These are phyloP conservation scores for Sinocyclocheilus grahami DNA, from an alignment of 2,113 vertebrate genomes.

Conservation along the genomic window DNA sequence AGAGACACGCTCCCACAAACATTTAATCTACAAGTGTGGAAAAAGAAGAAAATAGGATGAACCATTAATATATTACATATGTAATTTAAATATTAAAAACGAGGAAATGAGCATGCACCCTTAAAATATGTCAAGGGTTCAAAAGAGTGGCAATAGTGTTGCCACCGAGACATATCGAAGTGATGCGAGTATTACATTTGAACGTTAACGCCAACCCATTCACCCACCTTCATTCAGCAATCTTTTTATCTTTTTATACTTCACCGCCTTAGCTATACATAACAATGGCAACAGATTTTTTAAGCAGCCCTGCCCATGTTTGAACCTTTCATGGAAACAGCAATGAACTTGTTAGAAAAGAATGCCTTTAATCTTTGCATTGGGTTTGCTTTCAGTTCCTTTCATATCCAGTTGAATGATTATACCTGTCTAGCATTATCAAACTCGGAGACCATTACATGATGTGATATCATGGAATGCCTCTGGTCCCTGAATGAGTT, in stretches of 20 bases:
- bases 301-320: background rate
- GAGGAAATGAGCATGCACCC: background rate
- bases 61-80: background rate
- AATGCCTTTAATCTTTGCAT: background rate
- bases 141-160: background rate
- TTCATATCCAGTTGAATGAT: background rate
- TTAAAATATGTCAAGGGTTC: background rate
- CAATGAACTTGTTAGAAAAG: background rate
- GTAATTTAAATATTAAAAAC: background rate
- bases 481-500: background rate
- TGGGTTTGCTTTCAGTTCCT: background rate
- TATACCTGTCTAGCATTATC: background rate
- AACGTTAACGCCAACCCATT: background rate
- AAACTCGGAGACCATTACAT: background rate
- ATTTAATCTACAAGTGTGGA: constrained; percentile 8
- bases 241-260: background rate
- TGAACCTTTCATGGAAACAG: background rate
- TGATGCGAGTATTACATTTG: background rate
- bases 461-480: background rate
- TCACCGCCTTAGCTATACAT: background rate
- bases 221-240: background rate
- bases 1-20: background rate
- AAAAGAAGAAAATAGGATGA: background rate
- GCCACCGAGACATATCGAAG: background rate
- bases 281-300: background rate